A percentile compares a stretch with the other conserved stretches of the same genome.
Evolutionary conservation across 2,113 vertebrate genomes (phyloP).

Genomic region (Laticauda colubrina): DNA sequence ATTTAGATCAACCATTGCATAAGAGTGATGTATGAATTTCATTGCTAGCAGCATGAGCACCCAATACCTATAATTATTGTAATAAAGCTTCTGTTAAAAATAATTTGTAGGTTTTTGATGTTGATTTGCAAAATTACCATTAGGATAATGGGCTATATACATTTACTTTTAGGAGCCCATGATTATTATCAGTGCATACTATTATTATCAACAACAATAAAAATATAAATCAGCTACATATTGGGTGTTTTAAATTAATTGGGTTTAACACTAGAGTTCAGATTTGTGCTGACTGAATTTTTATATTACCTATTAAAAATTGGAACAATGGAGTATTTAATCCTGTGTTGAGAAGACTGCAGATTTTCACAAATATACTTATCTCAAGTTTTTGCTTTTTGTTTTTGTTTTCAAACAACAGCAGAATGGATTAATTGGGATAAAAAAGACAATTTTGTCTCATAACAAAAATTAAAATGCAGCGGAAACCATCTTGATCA

Average conservation of each 20-base stretch:
- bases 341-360: not conserved
- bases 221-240: not conserved
- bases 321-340: not conserved
- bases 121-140: not conserved
- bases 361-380: not conserved
- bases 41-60: not conserved
- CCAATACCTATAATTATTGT: not conserved
- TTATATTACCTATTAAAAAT: not conserved
- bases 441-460: not conserved
- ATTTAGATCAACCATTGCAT: not conserved
- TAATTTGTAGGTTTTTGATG: not conserved
- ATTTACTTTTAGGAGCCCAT: not conserved
- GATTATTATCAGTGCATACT: not conserved
- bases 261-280: not conserved
- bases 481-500: constrained; percentile 3
- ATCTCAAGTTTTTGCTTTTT: not conserved
- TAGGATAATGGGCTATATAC: not conserved
- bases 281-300: not conserved
- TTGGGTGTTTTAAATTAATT: not conserved
- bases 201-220: not conserved
- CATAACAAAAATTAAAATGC: not conserved
- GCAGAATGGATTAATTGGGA: not conserved
- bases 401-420: not conserved
- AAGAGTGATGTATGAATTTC: not conserved
- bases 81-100: not conserved